Evolutionary conservation across 2,888 invertebrate species (phyloP).

Genomic region (Hydriomena furcata): DNA sequence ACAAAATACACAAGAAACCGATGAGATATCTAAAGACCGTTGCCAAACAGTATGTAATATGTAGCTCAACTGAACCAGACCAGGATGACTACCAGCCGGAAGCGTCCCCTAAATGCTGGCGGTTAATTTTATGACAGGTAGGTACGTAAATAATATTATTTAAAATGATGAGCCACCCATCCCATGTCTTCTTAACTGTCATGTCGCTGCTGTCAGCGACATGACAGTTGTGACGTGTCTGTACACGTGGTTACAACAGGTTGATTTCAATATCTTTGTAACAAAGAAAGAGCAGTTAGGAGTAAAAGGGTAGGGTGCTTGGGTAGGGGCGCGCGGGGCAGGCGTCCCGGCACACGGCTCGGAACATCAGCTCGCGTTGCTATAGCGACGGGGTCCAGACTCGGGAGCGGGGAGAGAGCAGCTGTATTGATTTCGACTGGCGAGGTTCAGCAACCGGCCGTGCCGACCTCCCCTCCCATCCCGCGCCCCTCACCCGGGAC

Average conservation of each 20-base stretch:
- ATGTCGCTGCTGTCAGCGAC: background rate
- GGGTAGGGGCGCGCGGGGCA: conserved; percentile 36
- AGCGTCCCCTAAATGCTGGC: no score
- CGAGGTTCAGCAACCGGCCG: conserved; percentile 75
- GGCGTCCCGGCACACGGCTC: conserved; percentile 37
- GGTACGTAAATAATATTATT: no score
- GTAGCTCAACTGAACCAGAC: no score
- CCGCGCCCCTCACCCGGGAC: conserved; percentile 43
- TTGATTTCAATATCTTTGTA: conserved; percentile 40
- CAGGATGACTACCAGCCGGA: no score
- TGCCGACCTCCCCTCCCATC: conserved; percentile 45
- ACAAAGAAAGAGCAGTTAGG: conserved; percentile 39
- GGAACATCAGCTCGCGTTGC: conserved; percentile 66
- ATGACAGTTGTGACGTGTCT: no score
- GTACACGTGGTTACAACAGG: conserved; percentile 56
- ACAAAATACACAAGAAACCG: no score
- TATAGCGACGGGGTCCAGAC: conserved; percentile 71
- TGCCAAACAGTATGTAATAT: no score
- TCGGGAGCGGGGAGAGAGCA: conserved; percentile 76
- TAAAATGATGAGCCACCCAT: no score
- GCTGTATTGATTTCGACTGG: conserved; percentile 84
- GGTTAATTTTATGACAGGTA: no score
- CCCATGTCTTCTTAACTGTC: background rate
- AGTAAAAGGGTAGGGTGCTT: conserved; percentile 37
- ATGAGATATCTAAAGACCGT: no score